Base-by-base conservation (phyloP, 1,140 invertebrate species). In the Caenorhabditis latens region DNA sequence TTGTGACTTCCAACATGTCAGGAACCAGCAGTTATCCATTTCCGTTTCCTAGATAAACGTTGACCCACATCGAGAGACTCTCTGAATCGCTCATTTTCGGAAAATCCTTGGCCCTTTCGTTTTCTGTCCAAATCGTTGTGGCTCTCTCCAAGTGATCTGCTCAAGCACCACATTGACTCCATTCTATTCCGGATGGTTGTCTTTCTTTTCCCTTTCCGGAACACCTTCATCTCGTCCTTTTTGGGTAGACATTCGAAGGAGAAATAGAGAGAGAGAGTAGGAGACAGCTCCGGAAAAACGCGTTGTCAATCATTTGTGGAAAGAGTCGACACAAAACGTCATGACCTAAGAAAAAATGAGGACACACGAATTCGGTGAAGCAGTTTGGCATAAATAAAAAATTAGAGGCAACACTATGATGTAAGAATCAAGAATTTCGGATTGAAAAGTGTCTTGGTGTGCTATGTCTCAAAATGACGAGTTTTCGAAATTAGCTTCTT, bases 341-440 rank as follows among this genome's bases (percentile, higher is more conserved):
- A 79, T 50, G 40, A 71, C 11, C 65, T 46, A n/a, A 46, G 65
- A 71, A 71, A 43, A 48, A 71, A n/a, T 43, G 42, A 71, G 65
- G 11, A 40, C 50, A 71, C 42, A 46, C 43, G 65, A 71, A 71
- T 46, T 71, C 40, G 11, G 21, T 71, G 40, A 16, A 71, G 19
- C 42, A 42, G 11, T 65, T 71, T 71, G 65, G n/a, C 71, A 79
- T 79, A 79, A 79, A 50, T 79, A 79, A 79, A 79, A 48, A 79
- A 79, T 79, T 79, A 50, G 46, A 79, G 13, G 7, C 6, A 32
- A 71, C 65, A 71, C 65, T 71, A 71, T 71, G 65, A 71, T 71
- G 65, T 71, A 24, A 61, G 65, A 16, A 24, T 43, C 11, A 43
- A 8, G 11, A 42, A 71, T 14, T 65, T 65, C 40, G 14, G 24